Conservation (phyloP, 1,140 invertebrate genomes). For the Penaeus chinensis region DNA sequence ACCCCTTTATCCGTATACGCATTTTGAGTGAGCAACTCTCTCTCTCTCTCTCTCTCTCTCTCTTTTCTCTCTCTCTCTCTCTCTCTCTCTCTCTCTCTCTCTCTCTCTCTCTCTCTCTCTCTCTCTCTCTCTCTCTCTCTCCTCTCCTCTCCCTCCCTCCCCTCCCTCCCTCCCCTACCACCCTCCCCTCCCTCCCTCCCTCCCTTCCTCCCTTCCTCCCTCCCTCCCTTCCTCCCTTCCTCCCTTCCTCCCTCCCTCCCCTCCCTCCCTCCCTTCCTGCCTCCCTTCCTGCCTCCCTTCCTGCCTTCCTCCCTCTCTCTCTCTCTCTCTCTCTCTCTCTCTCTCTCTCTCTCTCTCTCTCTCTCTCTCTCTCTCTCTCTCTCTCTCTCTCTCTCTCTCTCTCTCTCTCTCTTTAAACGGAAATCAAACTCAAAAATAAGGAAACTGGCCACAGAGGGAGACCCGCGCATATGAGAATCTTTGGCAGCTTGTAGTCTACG, state of each 20-base stretch:
- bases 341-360: neutral
- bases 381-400: neutral
- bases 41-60: conserved; percentile 24
- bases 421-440: neutral
- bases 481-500: no score
- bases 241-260: neutral
- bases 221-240: neutral
- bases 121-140: neutral
- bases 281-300: neutral
- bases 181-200: neutral
- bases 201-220: neutral
- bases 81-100: no score
- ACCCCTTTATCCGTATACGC: neutral
- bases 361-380: neutral
- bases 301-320: neutral
- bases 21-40: neutral
- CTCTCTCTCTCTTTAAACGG: neutral
- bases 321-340: neutral
- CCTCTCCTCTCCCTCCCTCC: neutral
- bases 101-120: neutral
- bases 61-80: neutral
- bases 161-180: neutral
- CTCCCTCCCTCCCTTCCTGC: neutral
- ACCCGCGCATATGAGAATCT: no score
- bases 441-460: neutral